Evolutionary conservation across 2,888 invertebrate species (phyloP).

Genomic region (Drosophila histrio): DNA sequence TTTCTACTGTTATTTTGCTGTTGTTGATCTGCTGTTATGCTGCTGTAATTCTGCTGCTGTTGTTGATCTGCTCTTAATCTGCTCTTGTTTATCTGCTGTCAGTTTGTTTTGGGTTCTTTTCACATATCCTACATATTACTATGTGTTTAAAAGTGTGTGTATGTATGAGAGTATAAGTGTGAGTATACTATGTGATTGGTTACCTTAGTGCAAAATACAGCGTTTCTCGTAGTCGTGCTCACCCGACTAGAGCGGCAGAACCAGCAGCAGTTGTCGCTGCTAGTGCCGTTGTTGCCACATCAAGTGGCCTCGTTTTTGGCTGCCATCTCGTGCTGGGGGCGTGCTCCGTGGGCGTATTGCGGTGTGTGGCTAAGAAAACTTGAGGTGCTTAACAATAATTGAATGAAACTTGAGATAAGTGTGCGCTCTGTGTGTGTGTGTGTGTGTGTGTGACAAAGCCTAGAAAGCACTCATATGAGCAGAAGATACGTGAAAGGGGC

Average conservation of each 20-base stretch:
- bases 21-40: too few relatives aligned
- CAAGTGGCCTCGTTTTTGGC: slow-evolving; percentile 58
- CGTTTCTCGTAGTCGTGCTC: neutral
- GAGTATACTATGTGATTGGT: too few relatives aligned
- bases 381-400: slow-evolving; percentile 78
- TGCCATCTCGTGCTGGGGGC: neutral
- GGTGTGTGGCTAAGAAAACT: slow-evolving; percentile 72
- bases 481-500: neutral
- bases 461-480: neutral
- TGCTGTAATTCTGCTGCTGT: too few relatives aligned
- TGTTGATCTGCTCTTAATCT: too few relatives aligned
- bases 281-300: slow-evolving; percentile 14
- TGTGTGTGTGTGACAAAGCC: neutral
- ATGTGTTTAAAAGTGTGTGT: too few relatives aligned
- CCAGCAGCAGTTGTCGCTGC: neutral
- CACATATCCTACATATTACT: too few relatives aligned
- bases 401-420: slow-evolving; percentile 77
- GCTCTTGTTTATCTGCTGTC: too few relatives aligned
- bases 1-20: too few relatives aligned
- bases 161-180: too few relatives aligned
- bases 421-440: slow-evolving; percentile 26
- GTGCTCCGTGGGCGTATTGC: slow-evolving; percentile 48
- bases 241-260: neutral
- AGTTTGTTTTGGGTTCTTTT: too few relatives aligned
- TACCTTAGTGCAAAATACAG: too few relatives aligned